phyloP scores from a whole-genome alignment of 2,888 invertebrate species.

The Drosophila peninsularis region DNA sequence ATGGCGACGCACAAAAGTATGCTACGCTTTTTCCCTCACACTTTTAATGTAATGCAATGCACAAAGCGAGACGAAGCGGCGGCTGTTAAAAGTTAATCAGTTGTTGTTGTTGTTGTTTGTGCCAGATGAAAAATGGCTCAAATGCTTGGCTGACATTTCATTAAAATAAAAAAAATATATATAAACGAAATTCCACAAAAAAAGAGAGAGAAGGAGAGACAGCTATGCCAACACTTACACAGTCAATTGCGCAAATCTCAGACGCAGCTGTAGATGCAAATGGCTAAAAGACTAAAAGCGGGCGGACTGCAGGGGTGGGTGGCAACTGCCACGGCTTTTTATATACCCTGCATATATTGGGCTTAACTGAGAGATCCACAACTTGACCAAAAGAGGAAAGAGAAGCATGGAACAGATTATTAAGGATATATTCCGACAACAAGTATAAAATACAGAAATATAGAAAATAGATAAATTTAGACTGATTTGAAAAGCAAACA shows the following conservation, averaged over 20 bases:
- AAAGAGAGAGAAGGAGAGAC: conserved; percentile 1
- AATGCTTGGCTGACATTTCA: conserved; percentile 70
- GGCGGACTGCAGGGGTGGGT: background rate
- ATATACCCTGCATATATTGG: conserved; percentile 19
- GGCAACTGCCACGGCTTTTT: conserved; percentile 3
- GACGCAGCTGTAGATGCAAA: conserved; percentile 66
- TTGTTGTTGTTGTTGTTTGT: conserved; percentile 48
- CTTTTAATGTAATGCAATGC: conserved; percentile 64
- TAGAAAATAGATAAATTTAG: no score
- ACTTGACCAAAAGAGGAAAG: background rate
- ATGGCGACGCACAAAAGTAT: conserved; percentile 66
- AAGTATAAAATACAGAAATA: no score
- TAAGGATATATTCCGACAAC: no score
- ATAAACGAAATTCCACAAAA: conserved; percentile 29
- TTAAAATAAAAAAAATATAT: conserved; percentile 56
- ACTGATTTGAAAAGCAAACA: no score
- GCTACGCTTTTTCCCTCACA: conserved; percentile 35
- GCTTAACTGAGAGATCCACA: background rate
- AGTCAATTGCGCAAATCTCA: conserved; percentile 79
- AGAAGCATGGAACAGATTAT: no score
- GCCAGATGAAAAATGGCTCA: conserved; percentile 71
- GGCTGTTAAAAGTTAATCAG: conserved; percentile 78
- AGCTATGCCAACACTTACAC: conserved; percentile 72
- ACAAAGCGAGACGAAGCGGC: conserved; percentile 54
- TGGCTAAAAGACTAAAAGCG: conserved; percentile 2